These are phyloP conservation scores for Sarcophilus harrisii DNA, from an alignment of 2,797 vertebrate genomes.

Conservation along the genomic window DNA sequence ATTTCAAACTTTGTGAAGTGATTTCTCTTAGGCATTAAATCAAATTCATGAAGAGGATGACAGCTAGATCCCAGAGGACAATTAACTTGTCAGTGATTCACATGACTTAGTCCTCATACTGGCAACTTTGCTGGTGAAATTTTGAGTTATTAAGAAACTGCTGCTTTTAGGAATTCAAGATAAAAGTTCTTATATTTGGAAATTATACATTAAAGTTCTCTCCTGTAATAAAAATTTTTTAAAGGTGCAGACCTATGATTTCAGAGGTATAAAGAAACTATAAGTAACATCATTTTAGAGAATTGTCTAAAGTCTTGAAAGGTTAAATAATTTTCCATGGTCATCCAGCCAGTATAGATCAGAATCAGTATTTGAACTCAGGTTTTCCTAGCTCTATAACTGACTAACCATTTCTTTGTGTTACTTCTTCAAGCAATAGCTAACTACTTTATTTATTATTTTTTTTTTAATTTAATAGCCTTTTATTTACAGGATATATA, in stretches of 20 bases:
- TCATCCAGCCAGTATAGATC: background rate
- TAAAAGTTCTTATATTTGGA: slow-evolving; percentile 24
- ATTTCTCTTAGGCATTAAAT: slow-evolving; percentile 78
- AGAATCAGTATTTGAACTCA: background rate
- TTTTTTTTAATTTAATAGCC: too few relatives aligned
- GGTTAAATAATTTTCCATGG: background rate
- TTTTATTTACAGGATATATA: too few relatives aligned
- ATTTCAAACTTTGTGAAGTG: slow-evolving; percentile 50
- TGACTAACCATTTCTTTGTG: background rate
- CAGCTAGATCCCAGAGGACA: slow-evolving; percentile 77
- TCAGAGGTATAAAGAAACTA: background rate
- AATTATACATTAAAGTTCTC: background rate
- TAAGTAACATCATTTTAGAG: background rate
- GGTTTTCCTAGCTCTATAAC: background rate
- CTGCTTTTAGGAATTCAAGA: slow-evolving; percentile 45
- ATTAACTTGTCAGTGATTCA: slow-evolving; percentile 85
- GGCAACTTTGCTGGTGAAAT: slow-evolving; percentile 74
- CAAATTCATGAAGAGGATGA: slow-evolving; percentile 76
- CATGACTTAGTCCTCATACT: slow-evolving; percentile 71
- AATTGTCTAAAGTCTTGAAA: background rate
- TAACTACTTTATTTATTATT: background rate
- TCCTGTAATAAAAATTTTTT: background rate
- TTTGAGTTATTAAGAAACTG: slow-evolving; percentile 66
- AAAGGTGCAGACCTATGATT: background rate
- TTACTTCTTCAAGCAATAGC: background rate